Evolutionary conservation across 2,888 invertebrate genomes (phyloP).

Genomic region (Micropterix aruncella): DNA sequence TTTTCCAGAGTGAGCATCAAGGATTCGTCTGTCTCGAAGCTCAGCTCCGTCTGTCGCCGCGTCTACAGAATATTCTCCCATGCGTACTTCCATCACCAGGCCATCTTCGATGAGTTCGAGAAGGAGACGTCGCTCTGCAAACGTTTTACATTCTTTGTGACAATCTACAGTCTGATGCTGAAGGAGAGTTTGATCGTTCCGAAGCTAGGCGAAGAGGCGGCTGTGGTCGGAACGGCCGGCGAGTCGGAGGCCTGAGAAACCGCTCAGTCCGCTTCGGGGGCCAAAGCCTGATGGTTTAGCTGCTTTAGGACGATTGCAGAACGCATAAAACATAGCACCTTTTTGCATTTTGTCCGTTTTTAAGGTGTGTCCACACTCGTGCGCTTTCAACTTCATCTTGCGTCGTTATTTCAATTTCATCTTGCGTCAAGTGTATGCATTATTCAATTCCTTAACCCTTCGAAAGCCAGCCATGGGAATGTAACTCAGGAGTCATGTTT

Average conservation of each 20-base stretch:
- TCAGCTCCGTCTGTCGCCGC: slow-evolving; percentile 95
- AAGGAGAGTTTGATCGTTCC: slow-evolving; percentile 98
- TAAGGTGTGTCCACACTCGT: no score
- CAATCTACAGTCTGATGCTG: slow-evolving; percentile 96
- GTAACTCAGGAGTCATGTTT: no score
- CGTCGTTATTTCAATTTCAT: no score
- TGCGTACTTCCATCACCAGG: slow-evolving; percentile 96
- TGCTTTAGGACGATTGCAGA: no score
- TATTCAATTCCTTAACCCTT: no score
- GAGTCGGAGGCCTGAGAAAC: slow-evolving; percentile 33
- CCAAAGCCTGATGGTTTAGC: slow-evolving; percentile 5
- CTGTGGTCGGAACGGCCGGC: slow-evolving; percentile 34
- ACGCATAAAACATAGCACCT: no score
- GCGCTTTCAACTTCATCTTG: no score
- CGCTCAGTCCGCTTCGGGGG: slow-evolving; percentile 6
- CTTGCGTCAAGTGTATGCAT: no score
- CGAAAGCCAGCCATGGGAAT: no score
- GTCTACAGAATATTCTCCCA: slow-evolving; percentile 99
- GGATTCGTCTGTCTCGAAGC: slow-evolving; percentile 95
- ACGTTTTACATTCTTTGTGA: slow-evolving; percentile 94
- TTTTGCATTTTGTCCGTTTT: no score
- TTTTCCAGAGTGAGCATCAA: slow-evolving; percentile 88
- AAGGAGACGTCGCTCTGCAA: slow-evolving; percentile 90
- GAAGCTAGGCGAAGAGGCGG: slow-evolving; percentile 69
- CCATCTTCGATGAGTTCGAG: slow-evolving; percentile 97